phyloP scores from a whole-genome alignment of 2,888 invertebrate species.

The Acrobeloides nanus region DNA sequence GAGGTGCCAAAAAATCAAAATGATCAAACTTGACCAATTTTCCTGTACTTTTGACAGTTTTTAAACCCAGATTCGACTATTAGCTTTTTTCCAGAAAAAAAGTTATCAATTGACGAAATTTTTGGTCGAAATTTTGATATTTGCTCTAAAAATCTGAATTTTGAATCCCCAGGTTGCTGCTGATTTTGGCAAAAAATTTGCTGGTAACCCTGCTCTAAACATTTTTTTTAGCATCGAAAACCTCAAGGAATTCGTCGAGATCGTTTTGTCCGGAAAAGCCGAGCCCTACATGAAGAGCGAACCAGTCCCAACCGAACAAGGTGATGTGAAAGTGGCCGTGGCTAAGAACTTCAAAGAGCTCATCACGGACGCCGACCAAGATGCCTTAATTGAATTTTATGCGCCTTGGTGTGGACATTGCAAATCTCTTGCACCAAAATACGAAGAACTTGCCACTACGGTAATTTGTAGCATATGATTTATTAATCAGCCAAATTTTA shows the following conservation, averaged over 20 bases:
- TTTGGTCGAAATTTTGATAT: background rate
- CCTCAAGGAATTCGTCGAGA: slow-evolving; percentile 75
- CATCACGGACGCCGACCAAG: slow-evolving; percentile 79
- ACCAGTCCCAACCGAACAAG: slow-evolving; percentile 75
- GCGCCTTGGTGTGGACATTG: slow-evolving; percentile 76
- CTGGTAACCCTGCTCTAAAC: background rate
- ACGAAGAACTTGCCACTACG: slow-evolving; percentile 75
- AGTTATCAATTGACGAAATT: too few species aligned
- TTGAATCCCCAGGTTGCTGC: too few species aligned
- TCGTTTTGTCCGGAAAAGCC: slow-evolving; percentile 72
- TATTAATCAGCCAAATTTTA: slow-evolving; percentile 53
- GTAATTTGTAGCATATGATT: slow-evolving; percentile 34
- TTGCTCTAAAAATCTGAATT: background rate
- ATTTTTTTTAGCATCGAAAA: slow-evolving; percentile 69
- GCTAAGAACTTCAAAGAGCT: slow-evolving; percentile 89
- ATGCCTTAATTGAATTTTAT: slow-evolving; percentile 74
- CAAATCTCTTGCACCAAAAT: slow-evolving; percentile 85
- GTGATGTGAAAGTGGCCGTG: slow-evolving; percentile 72
- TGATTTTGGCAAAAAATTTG: background rate
- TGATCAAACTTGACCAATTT: too few species aligned
- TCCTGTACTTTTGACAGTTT: too few species aligned
- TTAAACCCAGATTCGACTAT: too few species aligned
- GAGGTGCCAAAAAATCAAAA: too few species aligned
- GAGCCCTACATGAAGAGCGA: slow-evolving; percentile 93
- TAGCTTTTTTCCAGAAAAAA: too few species aligned